Base-by-base conservation (phyloP, 2,113 vertebrate genomes). In the Syngnathus typhle region DNA sequence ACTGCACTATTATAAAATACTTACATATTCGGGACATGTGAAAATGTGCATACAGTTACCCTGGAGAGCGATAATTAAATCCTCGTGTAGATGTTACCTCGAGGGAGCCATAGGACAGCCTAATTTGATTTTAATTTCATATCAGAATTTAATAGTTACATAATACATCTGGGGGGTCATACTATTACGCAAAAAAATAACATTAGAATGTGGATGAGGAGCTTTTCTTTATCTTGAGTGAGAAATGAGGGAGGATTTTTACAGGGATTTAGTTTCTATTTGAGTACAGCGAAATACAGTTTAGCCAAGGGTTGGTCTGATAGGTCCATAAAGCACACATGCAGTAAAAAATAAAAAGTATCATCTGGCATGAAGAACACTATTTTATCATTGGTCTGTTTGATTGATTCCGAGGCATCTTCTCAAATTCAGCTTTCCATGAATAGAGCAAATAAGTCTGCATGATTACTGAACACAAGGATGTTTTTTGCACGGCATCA, bases 171-270 rank as follows among this genome's bases (percentile, higher is more conserved):
- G 0, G 6, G 6, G 1, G 18, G 51, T 54, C 51, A 54, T 23
- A 10, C 51, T 11, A 52, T 21, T 8, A 21, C 11, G 51, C n/a
- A 10, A n/a, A 52, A 52, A 52, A 16, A n/a, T 12, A 21, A n/a
- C 8, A 52, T 52, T 52, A 3, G 9, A 21, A 52, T 21, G 49
- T 21, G 51, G 51, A 52, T 52, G 51, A 52, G 1, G 8, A 52
- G 51, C n/a, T 59, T 59, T 37, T 6, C 12, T 59, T 59, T 38
- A 10, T 41, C 18, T 41, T 54, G 4, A 23, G n/a, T 54, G 51
- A 54, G 9, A 54, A 54, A 54, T 54, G 51, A 21, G 19, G 21
- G 52, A 54, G 52, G 18, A 60, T 60, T 60, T 60, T 60, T 9
- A n/a, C 5, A n/a, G 9, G 16, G 6, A 60, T n/a, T 60, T 38